These are phyloP conservation scores for Zygogramma bicolorata DNA, from an alignment of 2,888 invertebrate species.

Conservation along the genomic window DNA sequence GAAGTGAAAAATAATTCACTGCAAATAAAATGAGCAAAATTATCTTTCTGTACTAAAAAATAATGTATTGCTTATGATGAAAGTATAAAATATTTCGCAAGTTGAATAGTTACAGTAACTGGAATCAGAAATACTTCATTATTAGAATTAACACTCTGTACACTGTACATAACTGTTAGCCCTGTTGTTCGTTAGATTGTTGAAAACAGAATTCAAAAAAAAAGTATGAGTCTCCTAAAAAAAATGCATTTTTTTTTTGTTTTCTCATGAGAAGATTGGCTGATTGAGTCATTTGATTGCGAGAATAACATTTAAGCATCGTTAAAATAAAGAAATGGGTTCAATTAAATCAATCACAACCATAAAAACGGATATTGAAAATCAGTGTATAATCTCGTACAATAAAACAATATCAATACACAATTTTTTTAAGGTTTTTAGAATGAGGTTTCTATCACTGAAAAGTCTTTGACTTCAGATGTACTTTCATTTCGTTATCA, in stretches of 20 bases:
- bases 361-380: neutral
- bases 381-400: neutral
- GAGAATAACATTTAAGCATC: too few species aligned
- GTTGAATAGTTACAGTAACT: neutral
- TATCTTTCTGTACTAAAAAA: neutral
- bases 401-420: neutral
- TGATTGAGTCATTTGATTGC: too few species aligned
- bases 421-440: too few species aligned
- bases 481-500: too few species aligned
- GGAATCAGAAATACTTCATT: neutral
- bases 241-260: too few species aligned
- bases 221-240: too few species aligned
- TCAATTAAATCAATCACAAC: neutral
- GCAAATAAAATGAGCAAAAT: too few species aligned
- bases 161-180: neutral
- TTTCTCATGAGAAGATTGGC: too few species aligned
- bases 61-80: neutral
- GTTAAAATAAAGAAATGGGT: neutral
- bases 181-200: neutral
- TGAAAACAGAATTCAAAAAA: too few species aligned
- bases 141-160: neutral
- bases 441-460: neutral
- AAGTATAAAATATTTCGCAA: neutral
- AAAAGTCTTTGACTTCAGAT: too few species aligned
- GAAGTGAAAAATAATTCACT: too few species aligned